Base-by-base conservation (phyloP, 2,888 invertebrate genomes). In the Synanthedon myopaeformis region DNA sequence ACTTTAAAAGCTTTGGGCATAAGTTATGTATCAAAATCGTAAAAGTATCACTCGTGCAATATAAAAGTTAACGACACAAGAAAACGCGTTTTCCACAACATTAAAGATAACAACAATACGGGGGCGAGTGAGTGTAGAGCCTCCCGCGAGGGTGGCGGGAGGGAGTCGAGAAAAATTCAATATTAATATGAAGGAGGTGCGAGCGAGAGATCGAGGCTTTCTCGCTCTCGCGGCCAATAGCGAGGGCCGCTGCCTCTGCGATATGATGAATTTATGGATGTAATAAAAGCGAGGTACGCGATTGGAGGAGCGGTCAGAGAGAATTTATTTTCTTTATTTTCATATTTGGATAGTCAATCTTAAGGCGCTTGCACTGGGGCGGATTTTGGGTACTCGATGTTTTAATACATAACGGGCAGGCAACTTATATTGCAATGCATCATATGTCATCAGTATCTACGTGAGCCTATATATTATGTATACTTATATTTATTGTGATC, bases 201-300 rank as follows among this genome's bases (percentile, higher is more conserved):
- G 88, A 89, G 88, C 72, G 89, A 89, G 89, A 89, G 64, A 67
- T 69, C 79, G 79, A 74, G 57, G 66, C 61, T 82, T 82, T 88
- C 88, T 82, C 82, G 67, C 76, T 87, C 74, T 74, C 83, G 73
- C 86, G 86, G 82, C 89, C 89, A 89, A 89, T 89, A 86, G 89
- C 84, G 84, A 85, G 80, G 76, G 68, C 74, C 74, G 79, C 77
- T 74, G 79, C 74, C 74, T 76, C 76, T 85, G 82, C 86, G 91
- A 91, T 91, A 91, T 91, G 91, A 91, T 91, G 91, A 91, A 93
- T 93, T 93, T 93, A 93, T 93, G 92, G 92, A 92, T 92, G 92
- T 92, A 92, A 93, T 91, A 91, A 91, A 90, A 90, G 85, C 85
- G 87, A 84, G 88, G 87, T 86, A 82, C 88, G 89, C 89, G 89